Conservation (phyloP, 2,888 invertebrate species). For the Cheilosia impressa region DNA sequence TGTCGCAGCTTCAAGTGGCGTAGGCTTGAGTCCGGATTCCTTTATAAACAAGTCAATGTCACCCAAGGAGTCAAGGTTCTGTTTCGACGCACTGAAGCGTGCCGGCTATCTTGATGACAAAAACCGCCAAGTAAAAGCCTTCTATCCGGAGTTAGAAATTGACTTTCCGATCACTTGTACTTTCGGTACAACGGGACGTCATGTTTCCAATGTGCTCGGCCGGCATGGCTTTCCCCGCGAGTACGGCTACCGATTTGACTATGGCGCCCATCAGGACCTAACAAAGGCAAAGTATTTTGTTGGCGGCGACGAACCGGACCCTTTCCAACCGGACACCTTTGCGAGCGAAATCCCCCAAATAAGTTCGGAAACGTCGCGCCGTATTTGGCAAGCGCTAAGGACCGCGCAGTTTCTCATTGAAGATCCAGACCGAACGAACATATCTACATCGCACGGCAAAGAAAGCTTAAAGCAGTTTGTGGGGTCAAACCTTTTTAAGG, state of each 20-base stretch:
- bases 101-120: constrained; percentile 26
- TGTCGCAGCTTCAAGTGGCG: background rate
- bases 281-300: constrained; percentile 59
- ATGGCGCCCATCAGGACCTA: constrained; percentile 51
- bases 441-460: constrained; percentile 37
- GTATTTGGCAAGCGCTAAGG: constrained; percentile 57
- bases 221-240: constrained; percentile 61
- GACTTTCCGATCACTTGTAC: constrained; percentile 47
- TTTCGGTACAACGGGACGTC: constrained; percentile 31
- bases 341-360: constrained; percentile 26
- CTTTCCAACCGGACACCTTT: constrained; percentile 46
- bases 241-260: constrained; percentile 58
- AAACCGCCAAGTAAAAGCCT: constrained; percentile 20
- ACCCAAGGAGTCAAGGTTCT: constrained; percentile 1
- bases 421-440: constrained; percentile 27
- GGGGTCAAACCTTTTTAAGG: constrained; percentile 5
- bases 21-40: constrained; percentile 3
- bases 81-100: constrained; percentile 32
- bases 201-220: constrained; percentile 49
- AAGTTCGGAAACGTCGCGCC: background rate
- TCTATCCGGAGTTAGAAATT: constrained; percentile 28
- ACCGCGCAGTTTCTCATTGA: constrained; percentile 15
- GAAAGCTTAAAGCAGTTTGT: constrained; percentile 14
- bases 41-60: constrained; percentile 25
- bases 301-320: constrained; percentile 16